Percentiles rank a stretch among this genome's conserved stretches.
Conservation (phyloP, 2,888 invertebrate species). For the Euzophera pinguis region DNA sequence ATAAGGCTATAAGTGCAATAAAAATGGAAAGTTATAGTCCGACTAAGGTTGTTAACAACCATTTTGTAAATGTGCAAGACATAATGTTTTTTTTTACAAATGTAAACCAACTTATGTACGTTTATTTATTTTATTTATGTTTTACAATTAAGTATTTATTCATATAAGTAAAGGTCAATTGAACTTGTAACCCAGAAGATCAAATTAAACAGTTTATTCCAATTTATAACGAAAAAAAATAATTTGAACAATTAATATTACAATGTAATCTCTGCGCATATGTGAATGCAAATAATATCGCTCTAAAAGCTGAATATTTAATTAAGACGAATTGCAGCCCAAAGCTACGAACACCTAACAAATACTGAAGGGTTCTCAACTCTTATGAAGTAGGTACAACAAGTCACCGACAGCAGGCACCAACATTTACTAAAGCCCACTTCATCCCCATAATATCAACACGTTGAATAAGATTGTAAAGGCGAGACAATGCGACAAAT, state of each 20-base stretch:
- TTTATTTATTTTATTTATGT: too few species aligned
- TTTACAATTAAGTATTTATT: too few species aligned
- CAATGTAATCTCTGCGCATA: too few species aligned
- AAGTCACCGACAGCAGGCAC: slow-evolving; percentile 2
- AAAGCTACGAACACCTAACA: slow-evolving; percentile 1
- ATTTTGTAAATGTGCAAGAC: background rate
- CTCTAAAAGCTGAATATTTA: too few species aligned
- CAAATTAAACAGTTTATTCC: too few species aligned
- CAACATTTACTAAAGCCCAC: slow-evolving; percentile 1
- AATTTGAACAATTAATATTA: too few species aligned
- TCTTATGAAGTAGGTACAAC: slow-evolving; percentile 1
- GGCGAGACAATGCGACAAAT: slow-evolving; percentile 25
- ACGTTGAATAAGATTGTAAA: slow-evolving; percentile 8
- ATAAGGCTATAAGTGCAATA: background rate
- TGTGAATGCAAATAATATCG: too few species aligned
- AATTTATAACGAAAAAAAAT: too few species aligned
- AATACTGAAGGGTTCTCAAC: background rate
- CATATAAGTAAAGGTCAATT: too few species aligned
- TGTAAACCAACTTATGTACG: background rate
- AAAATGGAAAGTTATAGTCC: slow-evolving; percentile 1
- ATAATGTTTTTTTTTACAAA: background rate
- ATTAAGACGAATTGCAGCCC: background rate
- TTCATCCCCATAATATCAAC: slow-evolving; percentile 7
- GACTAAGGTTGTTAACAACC: background rate
- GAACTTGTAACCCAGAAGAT: too few species aligned